phyloP scores from a whole-genome alignment of 2,888 invertebrate species.

The Cataglyphis cursor region DNA sequence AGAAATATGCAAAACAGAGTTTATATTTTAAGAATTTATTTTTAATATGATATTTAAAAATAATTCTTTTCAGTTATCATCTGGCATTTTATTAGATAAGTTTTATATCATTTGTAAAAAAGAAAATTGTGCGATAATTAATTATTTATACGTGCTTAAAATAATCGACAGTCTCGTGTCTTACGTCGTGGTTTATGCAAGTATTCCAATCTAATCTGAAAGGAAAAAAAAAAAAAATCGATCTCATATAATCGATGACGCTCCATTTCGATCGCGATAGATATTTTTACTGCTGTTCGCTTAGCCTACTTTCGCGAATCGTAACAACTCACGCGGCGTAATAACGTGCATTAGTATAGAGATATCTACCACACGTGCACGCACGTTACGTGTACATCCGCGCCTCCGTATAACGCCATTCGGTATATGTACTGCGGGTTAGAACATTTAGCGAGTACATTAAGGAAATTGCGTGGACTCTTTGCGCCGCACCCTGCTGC shows the following conservation, averaged over 20 bases:
- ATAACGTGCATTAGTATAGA: slow-evolving; percentile 10
- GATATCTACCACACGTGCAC: slow-evolving; percentile 23
- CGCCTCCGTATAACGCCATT: slow-evolving; percentile 47
- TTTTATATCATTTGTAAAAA: neutral
- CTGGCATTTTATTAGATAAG: neutral
- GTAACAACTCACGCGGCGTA: neutral
- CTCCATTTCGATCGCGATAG: slow-evolving; percentile 59
- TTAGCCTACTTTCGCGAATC: slow-evolving; percentile 67
- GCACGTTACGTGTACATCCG: slow-evolving; percentile 33
- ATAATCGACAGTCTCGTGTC: neutral
- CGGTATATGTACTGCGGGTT: slow-evolving; percentile 71
- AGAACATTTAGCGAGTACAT: slow-evolving; percentile 85
- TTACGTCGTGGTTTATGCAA: neutral
- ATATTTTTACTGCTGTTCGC: slow-evolving; percentile 60
- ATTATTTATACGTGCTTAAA: neutral
- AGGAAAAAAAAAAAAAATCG: slow-evolving; percentile 5
- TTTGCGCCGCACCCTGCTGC: slow-evolving; percentile 75
- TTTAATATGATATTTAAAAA: neutral
- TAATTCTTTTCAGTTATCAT: neutral
- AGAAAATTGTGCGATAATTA: neutral
- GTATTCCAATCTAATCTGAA: neutral
- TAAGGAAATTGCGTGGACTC: slow-evolving; percentile 86
- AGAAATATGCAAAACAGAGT: neutral
- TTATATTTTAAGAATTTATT: neutral
- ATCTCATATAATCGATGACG: slow-evolving; percentile 57